Percentiles rank a stretch among this genome's conserved stretches.
Conservation (phyloP, 2,888 invertebrate species). For the Drosophila recens region DNA sequence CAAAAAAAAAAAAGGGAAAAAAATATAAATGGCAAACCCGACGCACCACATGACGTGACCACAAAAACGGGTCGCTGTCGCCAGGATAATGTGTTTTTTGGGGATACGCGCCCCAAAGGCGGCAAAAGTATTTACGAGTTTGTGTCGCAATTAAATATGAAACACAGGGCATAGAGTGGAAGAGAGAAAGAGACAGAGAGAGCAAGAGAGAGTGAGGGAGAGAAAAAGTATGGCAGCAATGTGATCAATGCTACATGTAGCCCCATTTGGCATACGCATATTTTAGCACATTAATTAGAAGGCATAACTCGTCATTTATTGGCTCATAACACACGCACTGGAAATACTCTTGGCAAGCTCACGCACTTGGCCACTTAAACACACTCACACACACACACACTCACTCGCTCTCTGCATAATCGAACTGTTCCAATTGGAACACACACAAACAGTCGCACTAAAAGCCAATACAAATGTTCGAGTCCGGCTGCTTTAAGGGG, state of each 20-base stretch:
- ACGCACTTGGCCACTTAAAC: constrained; percentile 29
- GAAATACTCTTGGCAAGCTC: constrained; percentile 41
- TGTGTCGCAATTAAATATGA: constrained; percentile 47
- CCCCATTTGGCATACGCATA: constrained; percentile 66
- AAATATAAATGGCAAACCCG: constrained; percentile 39
- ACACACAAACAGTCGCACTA: constrained; percentile 28
- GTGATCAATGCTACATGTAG: constrained; percentile 32
- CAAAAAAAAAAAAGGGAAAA: background rate
- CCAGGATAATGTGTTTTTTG: constrained; percentile 26
- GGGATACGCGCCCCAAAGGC: constrained; percentile 16
- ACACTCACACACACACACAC: constrained; percentile 5
- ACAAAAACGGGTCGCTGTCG: constrained; percentile 41
- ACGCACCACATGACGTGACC: constrained; percentile 46
- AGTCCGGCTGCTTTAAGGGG: constrained; percentile 3
- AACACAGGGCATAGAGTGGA: background rate
- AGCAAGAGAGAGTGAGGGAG: background rate
- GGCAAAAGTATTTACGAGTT: constrained; percentile 39
- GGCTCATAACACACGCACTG: constrained; percentile 49
- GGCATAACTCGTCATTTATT: constrained; percentile 76
- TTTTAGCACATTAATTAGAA: constrained; percentile 71
- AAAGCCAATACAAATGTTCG: constrained; percentile 44
- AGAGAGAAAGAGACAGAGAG: too few species aligned
- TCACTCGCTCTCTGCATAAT: constrained; percentile 60
- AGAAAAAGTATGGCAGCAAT: background rate
- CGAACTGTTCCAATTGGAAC: constrained; percentile 53